Conservation (phyloP, 2,113 vertebrate species). For the Aegithalos caudatus region DNA sequence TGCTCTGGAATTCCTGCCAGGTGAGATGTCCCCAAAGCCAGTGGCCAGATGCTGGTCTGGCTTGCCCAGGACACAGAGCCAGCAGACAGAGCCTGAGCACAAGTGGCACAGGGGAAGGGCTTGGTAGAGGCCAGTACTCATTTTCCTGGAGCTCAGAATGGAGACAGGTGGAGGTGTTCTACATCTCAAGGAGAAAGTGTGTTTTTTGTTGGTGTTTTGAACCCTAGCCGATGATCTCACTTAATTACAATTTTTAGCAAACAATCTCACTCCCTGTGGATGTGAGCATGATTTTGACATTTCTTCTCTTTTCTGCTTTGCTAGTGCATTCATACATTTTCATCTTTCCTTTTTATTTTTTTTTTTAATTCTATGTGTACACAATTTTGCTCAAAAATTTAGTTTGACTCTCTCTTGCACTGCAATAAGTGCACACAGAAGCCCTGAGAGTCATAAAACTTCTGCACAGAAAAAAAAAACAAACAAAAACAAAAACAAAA, state of each 20-base stretch:
- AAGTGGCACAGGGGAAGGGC: fast-evolving
- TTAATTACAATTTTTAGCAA: background rate
- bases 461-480: background rate
- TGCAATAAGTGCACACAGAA: conserved; percentile 4
- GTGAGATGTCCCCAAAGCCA: background rate
- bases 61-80: background rate
- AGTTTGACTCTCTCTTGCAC: background rate
- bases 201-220: background rate
- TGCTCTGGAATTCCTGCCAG: background rate
- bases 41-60: background rate
- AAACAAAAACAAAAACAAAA: no score
- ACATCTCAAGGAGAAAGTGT: background rate
- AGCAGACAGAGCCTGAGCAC: background rate
- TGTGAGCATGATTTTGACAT: background rate
- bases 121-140: background rate
- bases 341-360: fast-evolving
- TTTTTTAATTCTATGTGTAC: background rate
- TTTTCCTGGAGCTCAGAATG: background rate
- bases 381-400: background rate
- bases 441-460: conserved; percentile 40
- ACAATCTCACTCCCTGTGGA: background rate
- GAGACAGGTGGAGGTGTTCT: fast-evolving
- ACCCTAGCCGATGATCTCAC: background rate
- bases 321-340: background rate
- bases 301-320: background rate